Base-by-base conservation (phyloP, 2,888 invertebrate genomes). In the Aricia artaxerxes region DNA sequence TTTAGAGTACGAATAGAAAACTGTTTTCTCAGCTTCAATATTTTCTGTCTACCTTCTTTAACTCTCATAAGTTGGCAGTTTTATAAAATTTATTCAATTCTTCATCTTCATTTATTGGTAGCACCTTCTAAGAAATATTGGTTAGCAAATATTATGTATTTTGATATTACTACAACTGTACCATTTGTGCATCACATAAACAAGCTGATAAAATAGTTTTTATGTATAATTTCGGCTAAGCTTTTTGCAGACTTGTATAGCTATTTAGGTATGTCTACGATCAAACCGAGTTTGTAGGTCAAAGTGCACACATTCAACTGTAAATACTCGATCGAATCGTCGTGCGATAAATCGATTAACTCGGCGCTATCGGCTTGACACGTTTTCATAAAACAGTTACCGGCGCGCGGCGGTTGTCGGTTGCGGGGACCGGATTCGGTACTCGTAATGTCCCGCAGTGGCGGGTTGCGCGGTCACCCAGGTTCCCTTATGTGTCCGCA, bases 381-480 rank as follows among this genome's bases (percentile, higher is more conserved):
- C 81, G 81, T 84, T 84, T 83, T 83, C 81, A 83, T 83, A 82
- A 83, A 83, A 83, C 82, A 80, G 82, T 81, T 82, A 81, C 79
- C 80, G 73, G 13, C 24, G 35, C 16, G 16, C 80, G 73, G 13
- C 24, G 35, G 57, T 57, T 57, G 57, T 57, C 11, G 80, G 80
- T 80, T 80, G 80, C 82, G 75, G 81, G 82, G 80, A 81, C 84
- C 84, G 83, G 83, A 83, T 82, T 83, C 81, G 82, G 82, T 81
- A n/a, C n/a, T n/a, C n/a, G n/a, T n/a, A 82, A 84, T 82, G 83
- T 82, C 82, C 83, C 78, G 80, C 57, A 4, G 57, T 57, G 13
- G 57, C 80, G 81, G 80, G 82, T 82, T 80, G 83, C 80, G 79
- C 83, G 83, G 82, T 82, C 84, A 81, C 81, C 80, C 73, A 81